Evolutionary conservation across 2,797 vertebrate genomes (phyloP).

Genomic region (Crocidura indochinensis): DNA sequence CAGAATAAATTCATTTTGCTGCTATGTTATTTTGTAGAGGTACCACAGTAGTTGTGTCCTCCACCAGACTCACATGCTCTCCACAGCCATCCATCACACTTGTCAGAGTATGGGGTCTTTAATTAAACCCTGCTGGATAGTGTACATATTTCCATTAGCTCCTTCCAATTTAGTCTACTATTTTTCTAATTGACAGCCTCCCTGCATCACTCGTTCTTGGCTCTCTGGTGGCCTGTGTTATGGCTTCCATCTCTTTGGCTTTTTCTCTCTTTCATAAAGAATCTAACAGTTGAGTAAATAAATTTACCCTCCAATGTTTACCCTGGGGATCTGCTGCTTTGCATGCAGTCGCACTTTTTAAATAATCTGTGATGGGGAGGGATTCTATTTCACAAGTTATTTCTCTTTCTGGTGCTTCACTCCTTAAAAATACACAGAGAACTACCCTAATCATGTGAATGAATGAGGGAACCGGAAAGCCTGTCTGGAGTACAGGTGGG

Average conservation of each 20-base stretch:
- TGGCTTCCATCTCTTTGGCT: conserved; percentile 74
- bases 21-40: conserved; percentile 40
- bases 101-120: conserved; percentile 72
- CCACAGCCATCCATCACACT: conserved; percentile 71
- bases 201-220: conserved; percentile 63
- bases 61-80: conserved; percentile 64
- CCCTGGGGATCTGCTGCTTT: conserved; percentile 67
- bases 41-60: conserved; percentile 62
- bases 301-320: conserved; percentile 54
- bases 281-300: conserved; percentile 73
- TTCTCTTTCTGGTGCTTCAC: conserved; percentile 42
- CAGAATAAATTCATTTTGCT: conserved; percentile 72
- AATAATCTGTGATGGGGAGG: conserved; percentile 41
- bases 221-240: conserved; percentile 74
- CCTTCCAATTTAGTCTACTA: conserved; percentile 70
- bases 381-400: conserved; percentile 21
- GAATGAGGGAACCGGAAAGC: too few species aligned
- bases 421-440: conserved; percentile 44
- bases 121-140: conserved; percentile 82
- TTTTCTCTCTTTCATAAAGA: conserved; percentile 76
- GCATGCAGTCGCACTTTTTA: conserved; percentile 56
- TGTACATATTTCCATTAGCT: conserved; percentile 77
- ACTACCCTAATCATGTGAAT: too few species aligned
- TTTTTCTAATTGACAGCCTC: conserved; percentile 79
- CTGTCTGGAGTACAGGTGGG: too few species aligned